A percentile compares a stretch with the other conserved stretches of the same genome.
Evolutionary conservation across 1,140 invertebrate genomes (phyloP).

Genomic region (Rhizoglyphus robini): DNA sequence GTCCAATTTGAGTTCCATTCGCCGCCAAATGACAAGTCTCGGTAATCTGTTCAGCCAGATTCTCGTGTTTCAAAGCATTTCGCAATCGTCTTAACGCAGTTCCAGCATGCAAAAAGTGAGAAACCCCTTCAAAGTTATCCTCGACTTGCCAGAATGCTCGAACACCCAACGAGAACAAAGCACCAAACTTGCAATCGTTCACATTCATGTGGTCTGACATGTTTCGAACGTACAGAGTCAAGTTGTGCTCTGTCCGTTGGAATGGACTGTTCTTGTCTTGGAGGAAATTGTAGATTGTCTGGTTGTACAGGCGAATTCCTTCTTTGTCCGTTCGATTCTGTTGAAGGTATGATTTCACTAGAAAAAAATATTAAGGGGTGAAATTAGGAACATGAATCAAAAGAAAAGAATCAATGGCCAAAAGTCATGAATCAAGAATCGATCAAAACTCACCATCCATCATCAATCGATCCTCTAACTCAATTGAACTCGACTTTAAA

Average conservation of each 20-base stretch:
- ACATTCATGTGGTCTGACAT: neutral
- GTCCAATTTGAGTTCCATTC: neutral
- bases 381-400: no score
- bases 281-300: no score
- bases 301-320: conserved; percentile 34
- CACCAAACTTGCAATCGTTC: conserved; percentile 69
- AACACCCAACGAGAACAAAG: conserved; percentile 81
- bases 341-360: conserved; percentile 87
- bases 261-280: no score
- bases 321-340: conserved; percentile 62
- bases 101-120: no score
- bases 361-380: no score
- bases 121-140: neutral
- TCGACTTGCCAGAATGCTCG: no score
- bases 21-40: conserved; percentile 66
- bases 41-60: conserved; percentile 73
- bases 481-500: no score
- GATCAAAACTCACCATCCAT: conserved; percentile 86
- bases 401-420: no score
- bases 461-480: no score
- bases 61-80: conserved; percentile 53
- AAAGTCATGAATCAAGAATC: no score
- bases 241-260: no score
- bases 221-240: no score
- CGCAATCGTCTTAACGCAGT: neutral